These are phyloP conservation scores for Ephydatia muelleri DNA, from an alignment of 37 sponge, comb jelly and placozoan species.

Conservation along the genomic window DNA sequence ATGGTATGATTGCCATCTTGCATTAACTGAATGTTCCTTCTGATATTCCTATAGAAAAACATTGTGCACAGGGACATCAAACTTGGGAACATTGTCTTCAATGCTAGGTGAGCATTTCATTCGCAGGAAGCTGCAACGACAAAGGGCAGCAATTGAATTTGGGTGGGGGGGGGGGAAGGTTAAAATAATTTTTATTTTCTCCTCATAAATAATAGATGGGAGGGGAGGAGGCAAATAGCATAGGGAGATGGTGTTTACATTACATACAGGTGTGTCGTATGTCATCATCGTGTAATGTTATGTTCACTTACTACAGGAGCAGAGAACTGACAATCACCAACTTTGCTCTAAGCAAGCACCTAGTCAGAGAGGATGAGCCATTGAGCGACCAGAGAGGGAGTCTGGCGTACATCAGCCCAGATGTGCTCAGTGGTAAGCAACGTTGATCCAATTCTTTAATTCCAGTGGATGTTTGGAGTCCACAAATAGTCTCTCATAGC, in stretches of 20 bases:
- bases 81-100: conserved; percentile 77
- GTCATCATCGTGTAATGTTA: conserved; percentile 53
- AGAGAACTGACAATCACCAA: conserved; percentile 59
- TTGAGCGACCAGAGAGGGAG: conserved; percentile 85
- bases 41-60: conserved; percentile 66
- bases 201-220: too few relatives aligned
- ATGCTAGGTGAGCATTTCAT: conserved; percentile 43
- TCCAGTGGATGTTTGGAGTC: neutral
- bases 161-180: too few relatives aligned
- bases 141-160: neutral
- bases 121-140: neutral
- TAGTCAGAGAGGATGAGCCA: conserved; percentile 58
- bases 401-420: conserved; percentile 88
- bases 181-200: too few relatives aligned
- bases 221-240: too few relatives aligned
- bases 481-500: conserved; percentile 2
- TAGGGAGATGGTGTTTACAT: too few relatives aligned
- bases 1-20: too few relatives aligned
- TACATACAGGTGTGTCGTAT: too few relatives aligned
- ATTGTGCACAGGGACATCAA: conserved; percentile 88
- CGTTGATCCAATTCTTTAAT: too few relatives aligned
- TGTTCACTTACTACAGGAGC: conserved; percentile 59
- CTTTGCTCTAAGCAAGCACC: conserved; percentile 81
- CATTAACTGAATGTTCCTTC: neutral
- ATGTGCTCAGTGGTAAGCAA: conserved; percentile 85